phyloP scores from a whole-genome alignment of 2,888 invertebrate species.

The Philopedon plagiatum region DNA sequence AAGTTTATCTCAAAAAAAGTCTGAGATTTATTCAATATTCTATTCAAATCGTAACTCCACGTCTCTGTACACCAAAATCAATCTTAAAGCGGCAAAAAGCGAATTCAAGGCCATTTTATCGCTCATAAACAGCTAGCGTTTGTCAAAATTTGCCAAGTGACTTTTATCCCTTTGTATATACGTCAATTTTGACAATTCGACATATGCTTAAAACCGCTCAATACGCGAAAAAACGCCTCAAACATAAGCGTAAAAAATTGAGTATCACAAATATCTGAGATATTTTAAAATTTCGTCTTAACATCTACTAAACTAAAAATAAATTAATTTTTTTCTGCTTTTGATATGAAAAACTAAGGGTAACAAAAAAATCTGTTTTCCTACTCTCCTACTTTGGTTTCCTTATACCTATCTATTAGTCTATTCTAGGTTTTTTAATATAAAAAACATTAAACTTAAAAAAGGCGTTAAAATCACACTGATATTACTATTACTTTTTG shows the following conservation, averaged over 20 bases:
- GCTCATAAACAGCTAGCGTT: too few species aligned
- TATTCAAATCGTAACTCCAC: background rate
- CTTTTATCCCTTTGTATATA: too few species aligned
- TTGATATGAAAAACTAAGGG: too few species aligned
- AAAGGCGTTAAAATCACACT: background rate
- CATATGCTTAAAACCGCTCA: too few species aligned
- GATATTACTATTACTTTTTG: background rate
- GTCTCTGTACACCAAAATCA: background rate
- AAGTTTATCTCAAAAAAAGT: background rate
- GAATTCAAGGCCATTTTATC: too few species aligned
- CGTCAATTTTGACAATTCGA: too few species aligned
- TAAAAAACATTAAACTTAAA: constrained; percentile 4
- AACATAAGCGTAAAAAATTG: constrained; percentile 21
- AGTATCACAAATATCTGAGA: constrained; percentile 27
- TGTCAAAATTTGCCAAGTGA: too few species aligned
- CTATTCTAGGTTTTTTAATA: background rate
- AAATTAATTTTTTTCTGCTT: too few species aligned
- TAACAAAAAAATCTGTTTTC: background rate
- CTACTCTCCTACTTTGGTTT: background rate
- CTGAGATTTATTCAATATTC: background rate
- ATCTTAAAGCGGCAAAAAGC: background rate
- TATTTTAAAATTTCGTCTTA: background rate
- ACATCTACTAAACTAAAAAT: too few species aligned
- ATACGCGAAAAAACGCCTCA: too few species aligned
- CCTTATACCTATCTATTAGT: background rate